Base-by-base conservation (phyloP, 2,113 vertebrate genomes). In the Otis tarda region DNA sequence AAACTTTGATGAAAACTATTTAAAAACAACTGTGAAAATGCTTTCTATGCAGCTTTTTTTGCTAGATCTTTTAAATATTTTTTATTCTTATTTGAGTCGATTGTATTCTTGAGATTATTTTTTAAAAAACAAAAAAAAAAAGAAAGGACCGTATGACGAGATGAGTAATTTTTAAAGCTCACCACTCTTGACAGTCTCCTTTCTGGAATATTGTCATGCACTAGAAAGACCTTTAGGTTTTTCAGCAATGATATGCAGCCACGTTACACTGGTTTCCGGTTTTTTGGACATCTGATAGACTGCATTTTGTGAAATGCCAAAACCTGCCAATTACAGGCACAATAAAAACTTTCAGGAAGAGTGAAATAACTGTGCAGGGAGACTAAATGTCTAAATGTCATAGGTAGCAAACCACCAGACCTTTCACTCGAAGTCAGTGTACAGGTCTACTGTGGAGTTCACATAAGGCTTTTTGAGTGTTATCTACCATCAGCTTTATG, bases 281-380 rank as follows among this genome's bases (percentile, higher is more conserved):
- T 71, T 95, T 95, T 85, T 93, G 53, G 88, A 76, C 68, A 63
- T 83, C 63, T 93, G 49, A 89, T 59, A 27, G 50, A 55, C 9
- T 37, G 83, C 68, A 70, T 86, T 95, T 82, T 88, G 22, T 89
- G 65, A 95, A 65, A 93, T 96, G 93, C 93, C 96, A 96, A 96
- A 97, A 89, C 27, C 80, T 94, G 93, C 93, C 71, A 82, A 73
- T 96, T 96, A 79, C 39, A 74, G 79, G 50, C 79, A 75, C 37
- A 87, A 75, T 63, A 79, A 76, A 91, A 91, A 30, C 4, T 60
- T 91, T 35, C 7, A 75, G 74, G 83, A 93, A 69, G 81, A 94
- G 82, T 67, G 84, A 95, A 95, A 56, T 79, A 74, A 57, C 74
- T 65, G 52, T 47, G 52, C 49, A 83, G 70, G 87, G 64, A 94